A percentile compares a stretch with the other conserved stretches of the same genome.
phyloP scores from a whole-genome alignment of 1,140 invertebrate species.

The Nasonia longicornis region DNA sequence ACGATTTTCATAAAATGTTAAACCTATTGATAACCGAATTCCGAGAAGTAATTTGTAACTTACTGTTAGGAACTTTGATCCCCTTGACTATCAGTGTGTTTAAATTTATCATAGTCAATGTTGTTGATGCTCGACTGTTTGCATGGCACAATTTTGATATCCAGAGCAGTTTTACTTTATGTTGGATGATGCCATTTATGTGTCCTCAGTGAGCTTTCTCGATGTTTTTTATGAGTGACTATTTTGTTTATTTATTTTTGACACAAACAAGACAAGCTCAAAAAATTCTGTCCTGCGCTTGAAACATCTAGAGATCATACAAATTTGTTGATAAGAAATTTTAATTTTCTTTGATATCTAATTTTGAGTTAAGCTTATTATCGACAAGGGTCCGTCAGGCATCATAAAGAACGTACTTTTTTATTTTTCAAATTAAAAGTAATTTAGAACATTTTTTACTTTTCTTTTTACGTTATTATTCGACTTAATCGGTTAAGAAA shows the following conservation, averaged over 20 bases:
- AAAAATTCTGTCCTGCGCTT: slow-evolving; percentile 54
- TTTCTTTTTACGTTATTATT: neutral
- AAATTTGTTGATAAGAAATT: neutral
- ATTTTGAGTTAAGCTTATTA: neutral
- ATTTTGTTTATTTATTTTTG: slow-evolving; percentile 55
- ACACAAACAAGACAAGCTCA: slow-evolving; percentile 61
- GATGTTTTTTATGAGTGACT: slow-evolving; percentile 42
- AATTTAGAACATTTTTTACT: neutral
- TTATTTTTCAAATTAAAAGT: neutral
- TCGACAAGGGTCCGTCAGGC: neutral
- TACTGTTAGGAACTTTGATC: neutral
- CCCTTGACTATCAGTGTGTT: slow-evolving; percentile 9
- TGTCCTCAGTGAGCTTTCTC: slow-evolving; percentile 39
- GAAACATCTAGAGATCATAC: neutral
- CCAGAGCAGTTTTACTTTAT: slow-evolving; percentile 46
- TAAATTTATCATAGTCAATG: slow-evolving; percentile 52
- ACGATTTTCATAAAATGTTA: neutral
- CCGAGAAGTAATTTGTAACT: slow-evolving; percentile 41
- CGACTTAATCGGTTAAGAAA: neutral
- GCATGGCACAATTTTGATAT: slow-evolving; percentile 59
- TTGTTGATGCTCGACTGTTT: slow-evolving; percentile 58
- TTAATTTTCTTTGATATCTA: neutral
- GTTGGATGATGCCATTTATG: slow-evolving; percentile 45
- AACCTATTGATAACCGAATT: neutral
- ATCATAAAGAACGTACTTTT: neutral